Evolutionary conservation across 2,888 invertebrate genomes (phyloP).

Genomic region (Drosophila affinis): DNA sequence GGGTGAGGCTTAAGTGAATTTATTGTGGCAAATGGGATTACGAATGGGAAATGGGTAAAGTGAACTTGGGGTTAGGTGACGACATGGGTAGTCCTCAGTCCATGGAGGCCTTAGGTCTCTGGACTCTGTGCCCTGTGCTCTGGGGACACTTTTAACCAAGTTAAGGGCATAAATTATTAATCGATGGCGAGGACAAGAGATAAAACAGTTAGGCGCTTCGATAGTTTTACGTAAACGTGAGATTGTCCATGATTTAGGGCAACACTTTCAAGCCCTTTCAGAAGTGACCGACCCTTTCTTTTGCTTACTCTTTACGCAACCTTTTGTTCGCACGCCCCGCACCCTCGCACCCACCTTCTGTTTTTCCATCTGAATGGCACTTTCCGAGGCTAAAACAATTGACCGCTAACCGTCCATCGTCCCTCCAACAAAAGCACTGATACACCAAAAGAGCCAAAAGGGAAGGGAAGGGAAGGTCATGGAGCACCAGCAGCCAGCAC

Average conservation of each 20-base stretch:
- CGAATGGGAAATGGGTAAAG: not conserved
- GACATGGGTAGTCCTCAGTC: not conserved
- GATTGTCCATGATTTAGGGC: not conserved
- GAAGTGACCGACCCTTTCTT: not conserved
- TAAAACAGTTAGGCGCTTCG: not conserved
- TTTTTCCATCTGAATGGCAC: not conserved
- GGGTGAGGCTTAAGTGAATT: conserved; percentile 57
- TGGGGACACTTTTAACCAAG: not conserved
- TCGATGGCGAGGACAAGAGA: not conserved
- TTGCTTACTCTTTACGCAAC: not conserved
- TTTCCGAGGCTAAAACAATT: conserved; percentile 41
- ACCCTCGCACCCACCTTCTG: not conserved
- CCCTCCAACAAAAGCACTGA: conserved; percentile 14
- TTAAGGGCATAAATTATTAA: not conserved
- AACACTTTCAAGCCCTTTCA: not conserved
- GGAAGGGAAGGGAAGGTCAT: not conserved
- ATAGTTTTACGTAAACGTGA: not conserved
- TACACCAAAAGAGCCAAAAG: conserved; percentile 18
- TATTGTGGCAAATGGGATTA: conserved; percentile 49
- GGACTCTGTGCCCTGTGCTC: not conserved
- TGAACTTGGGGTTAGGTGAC: conserved; percentile 2
- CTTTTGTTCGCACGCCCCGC: not conserved
- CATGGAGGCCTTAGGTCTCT: not conserved
- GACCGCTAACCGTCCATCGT: conserved; percentile 44
- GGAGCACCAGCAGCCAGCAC: conserved; percentile 1